phyloP scores from a whole-genome alignment of 1,140 invertebrate species.

The Notospermus geniculatus region DNA sequence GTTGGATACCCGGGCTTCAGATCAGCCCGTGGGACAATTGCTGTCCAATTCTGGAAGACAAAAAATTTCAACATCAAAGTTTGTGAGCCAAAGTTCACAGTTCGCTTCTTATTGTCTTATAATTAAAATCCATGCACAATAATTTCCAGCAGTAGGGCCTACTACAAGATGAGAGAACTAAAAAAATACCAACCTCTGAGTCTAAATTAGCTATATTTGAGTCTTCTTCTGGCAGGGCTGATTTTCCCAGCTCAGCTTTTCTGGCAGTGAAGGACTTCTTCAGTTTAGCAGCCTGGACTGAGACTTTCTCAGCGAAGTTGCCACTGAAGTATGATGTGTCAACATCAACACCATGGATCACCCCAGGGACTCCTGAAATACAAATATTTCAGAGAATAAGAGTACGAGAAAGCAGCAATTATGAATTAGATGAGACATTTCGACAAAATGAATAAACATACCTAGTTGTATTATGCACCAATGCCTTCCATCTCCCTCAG shows the following conservation, averaged over 20 bases:
- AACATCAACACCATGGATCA: constrained; percentile 63
- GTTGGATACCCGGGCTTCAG: constrained; percentile 62
- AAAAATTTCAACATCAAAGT: background rate
- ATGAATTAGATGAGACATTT: too few relatives aligned
- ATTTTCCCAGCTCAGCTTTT: constrained; percentile 56
- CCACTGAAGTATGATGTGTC: constrained; percentile 70
- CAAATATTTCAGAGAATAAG: too few relatives aligned
- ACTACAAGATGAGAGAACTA: background rate
- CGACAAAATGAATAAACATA: too few relatives aligned
- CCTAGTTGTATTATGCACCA: constrained; percentile 67
- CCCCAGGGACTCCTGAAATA: constrained; percentile 52
- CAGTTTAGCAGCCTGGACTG: constrained; percentile 64
- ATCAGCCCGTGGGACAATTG: constrained; percentile 60
- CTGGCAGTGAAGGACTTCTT: constrained; percentile 22
- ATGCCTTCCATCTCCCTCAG: constrained; percentile 63
- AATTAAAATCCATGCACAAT: background rate
- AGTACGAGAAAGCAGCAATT: too few relatives aligned
- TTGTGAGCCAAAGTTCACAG: background rate
- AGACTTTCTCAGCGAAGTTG: constrained; percentile 66
- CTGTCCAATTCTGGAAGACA: constrained; percentile 59
- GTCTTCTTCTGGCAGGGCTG: constrained; percentile 57
- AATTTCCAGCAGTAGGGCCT: background rate
- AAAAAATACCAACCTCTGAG: constrained; percentile 52
- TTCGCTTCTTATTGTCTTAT: too few relatives aligned
- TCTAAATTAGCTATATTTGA: constrained; percentile 56